phyloP scores from a whole-genome alignment of 2,888 invertebrate species.

The Stramonita haemastoma region DNA sequence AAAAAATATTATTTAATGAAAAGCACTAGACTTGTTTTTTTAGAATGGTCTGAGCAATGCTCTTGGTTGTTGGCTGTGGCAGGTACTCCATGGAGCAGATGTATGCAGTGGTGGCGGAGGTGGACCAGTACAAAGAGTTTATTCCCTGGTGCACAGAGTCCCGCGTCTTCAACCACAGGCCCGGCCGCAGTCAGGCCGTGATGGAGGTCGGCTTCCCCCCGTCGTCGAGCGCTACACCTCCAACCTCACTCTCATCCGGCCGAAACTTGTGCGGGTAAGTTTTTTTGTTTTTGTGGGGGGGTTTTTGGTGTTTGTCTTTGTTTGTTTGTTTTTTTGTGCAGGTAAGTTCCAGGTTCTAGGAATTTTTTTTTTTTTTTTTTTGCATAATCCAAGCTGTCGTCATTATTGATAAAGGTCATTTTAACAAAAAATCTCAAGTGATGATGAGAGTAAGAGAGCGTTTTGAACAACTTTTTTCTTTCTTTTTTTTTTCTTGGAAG shows the following conservation, averaged over 20 bases:
- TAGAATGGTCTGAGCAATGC: no score
- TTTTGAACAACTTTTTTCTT: not conserved
- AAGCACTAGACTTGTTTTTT: no score
- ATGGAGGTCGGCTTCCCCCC: conserved; percentile 80
- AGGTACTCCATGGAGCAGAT: conserved; percentile 96
- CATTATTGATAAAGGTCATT: no score
- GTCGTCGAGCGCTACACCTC: conserved; percentile 90
- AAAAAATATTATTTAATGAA: no score
- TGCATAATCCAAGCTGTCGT: no score
- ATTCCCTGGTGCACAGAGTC: conserved; percentile 96
- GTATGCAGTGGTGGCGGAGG: conserved; percentile 93
- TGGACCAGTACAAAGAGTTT: conserved; percentile 90
- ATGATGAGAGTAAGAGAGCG: no score
- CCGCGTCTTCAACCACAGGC: conserved; percentile 81
- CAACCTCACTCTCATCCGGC: conserved; percentile 86
- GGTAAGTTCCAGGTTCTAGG: not conserved
- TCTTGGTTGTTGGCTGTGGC: conserved; percentile 46
- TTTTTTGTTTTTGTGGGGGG: not conserved
- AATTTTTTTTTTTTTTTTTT: no score
- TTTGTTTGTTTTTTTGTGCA: not conserved
- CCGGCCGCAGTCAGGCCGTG: conserved; percentile 84
- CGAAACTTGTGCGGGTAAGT: conserved; percentile 84
- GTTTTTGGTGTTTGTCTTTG: not conserved
- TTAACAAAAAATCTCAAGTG: no score
- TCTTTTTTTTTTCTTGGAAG: not conserved